phyloP scores from a whole-genome alignment of 2,113 vertebrate genomes.

The Onychorhynchus coronatus region DNA sequence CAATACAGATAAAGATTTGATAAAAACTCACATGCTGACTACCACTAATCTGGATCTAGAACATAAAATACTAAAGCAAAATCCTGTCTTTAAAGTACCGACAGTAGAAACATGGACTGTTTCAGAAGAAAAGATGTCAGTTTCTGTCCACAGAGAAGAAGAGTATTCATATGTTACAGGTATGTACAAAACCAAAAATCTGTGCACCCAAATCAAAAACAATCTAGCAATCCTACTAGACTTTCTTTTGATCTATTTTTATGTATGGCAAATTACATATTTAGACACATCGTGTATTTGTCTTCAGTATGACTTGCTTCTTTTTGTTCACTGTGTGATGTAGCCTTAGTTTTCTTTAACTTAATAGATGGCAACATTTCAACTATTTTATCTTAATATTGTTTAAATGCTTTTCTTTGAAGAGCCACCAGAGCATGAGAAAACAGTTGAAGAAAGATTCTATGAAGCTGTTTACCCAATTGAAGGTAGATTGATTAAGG shows the following conservation, averaged over 20 bases:
- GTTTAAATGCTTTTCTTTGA: constrained; percentile 67
- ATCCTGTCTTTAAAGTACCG: constrained; percentile 78
- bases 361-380: not conserved
- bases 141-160: constrained; percentile 78
- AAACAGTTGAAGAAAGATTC: constrained; percentile 75
- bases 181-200: constrained; percentile 60
- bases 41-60: constrained; percentile 28
- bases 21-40: constrained; percentile 15
- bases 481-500: constrained; percentile 62
- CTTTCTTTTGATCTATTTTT: constrained; percentile 7
- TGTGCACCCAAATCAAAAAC: not conserved
- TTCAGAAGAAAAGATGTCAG: constrained; percentile 81
- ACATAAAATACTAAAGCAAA: constrained; percentile 60
- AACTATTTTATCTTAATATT: not conserved
- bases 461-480: constrained; percentile 69
- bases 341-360: not conserved
- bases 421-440: constrained; percentile 74
- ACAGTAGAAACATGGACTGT: constrained; percentile 77
- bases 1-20: not conserved
- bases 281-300: constrained; percentile 17
- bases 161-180: constrained; percentile 78
- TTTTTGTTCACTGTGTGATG: constrained; percentile 45
- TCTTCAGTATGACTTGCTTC: constrained; percentile 21
- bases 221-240: not conserved
- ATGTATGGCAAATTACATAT: not conserved